Evolutionary conservation across 2,113 vertebrate species (phyloP), one percentile per base, ranked within the genome.

Genomic region (Anarrhichthys ocellatus): DNA sequence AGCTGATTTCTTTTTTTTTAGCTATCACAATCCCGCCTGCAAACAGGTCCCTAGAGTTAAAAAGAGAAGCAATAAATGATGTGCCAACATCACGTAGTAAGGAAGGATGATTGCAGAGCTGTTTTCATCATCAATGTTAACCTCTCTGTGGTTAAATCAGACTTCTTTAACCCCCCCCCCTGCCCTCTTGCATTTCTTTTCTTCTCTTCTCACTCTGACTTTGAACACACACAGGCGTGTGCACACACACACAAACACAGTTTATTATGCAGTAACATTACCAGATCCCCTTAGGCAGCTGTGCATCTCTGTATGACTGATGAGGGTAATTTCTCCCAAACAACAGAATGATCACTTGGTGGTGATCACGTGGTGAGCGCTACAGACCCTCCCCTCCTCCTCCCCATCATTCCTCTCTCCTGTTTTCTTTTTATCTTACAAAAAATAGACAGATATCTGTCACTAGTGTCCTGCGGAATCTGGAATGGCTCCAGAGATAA

Each of bases 261-360:
- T 93, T 93, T 94, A 91, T 94, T 93, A 93, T 93, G 92, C 94
- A 94, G 93, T 93, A 93, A 93, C 90, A 92, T 93, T 84, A 92
- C 77, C 87, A 87, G 92, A 92, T 92, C 90, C 94, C 94, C 91
- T 88, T 91, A 93, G 94, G 95, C 95, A 96, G 95, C 94, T 96
- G 92, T 93, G 95, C 87, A 92, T 94, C 94, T 94, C 94, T 91
- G 93, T 94, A 95, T 95, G 95, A 95, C 94, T 96, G 94, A 96
- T 95, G 94, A 93, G 90, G 94, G 93, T 95, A 96, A 96, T 96
- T 96, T 94, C 90, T 95, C 93, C 95, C 94, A 94, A 96, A 95
- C 94, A 95, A 91, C 92, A 87, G 93, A 94, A 95, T 93, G 93
- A 95, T 95, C 89, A 93, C 78, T 92, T 90, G 93, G 89, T n/a